Conservation (phyloP, 1,140 invertebrate genomes). For the Nixonia krombeini region DNA sequence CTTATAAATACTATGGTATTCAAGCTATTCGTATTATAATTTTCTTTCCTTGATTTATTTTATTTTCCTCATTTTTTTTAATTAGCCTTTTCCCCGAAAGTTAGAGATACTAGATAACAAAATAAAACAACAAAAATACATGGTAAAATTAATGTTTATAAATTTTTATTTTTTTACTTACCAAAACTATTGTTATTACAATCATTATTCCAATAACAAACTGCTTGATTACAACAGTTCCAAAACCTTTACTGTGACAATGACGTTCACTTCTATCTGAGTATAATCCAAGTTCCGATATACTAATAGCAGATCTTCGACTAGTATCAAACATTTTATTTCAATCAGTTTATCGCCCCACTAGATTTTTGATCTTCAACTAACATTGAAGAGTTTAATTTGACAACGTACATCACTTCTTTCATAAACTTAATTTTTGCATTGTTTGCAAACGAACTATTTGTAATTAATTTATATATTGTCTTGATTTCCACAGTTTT, state of each 20-base stretch:
- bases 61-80: neutral
- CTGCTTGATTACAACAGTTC: slow-evolving; percentile 54
- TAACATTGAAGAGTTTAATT: slow-evolving; percentile 2
- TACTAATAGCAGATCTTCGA: slow-evolving; percentile 65
- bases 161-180: slow-evolving; percentile 46
- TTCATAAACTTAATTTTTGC: neutral
- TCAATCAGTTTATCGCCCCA: neutral
- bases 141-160: neutral
- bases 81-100: too few species aligned
- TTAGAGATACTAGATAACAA: too few species aligned
- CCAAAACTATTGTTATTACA: slow-evolving; percentile 62
- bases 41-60: too few species aligned
- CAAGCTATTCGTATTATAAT: neutral
- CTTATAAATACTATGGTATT: too few species aligned
- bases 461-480: neutral
- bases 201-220: slow-evolving; percentile 66
- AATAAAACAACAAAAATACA: neutral
- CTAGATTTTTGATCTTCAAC: slow-evolving; percentile 8
- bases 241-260: slow-evolving; percentile 57
- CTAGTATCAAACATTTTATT: slow-evolving; percentile 64
- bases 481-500: slow-evolving; percentile 18
- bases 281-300: slow-evolving; percentile 68
- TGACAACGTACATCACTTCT: neutral
- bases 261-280: slow-evolving; percentile 61
- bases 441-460: neutral